Conservation (phyloP, 2,888 invertebrate species). For the Orchesellides sinensis region DNA sequence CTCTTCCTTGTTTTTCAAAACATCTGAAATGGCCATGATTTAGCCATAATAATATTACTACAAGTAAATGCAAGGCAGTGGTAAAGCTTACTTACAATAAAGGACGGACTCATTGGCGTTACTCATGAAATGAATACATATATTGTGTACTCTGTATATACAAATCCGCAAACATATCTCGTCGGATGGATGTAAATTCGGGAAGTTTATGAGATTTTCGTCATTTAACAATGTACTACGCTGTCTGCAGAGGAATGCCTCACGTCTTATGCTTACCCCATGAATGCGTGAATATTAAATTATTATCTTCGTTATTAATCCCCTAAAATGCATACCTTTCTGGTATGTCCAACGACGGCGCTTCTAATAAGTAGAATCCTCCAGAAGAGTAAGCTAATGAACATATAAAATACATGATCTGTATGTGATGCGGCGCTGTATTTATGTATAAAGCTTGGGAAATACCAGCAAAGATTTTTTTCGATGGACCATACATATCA, state of each 20-base stretch:
- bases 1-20: constrained; percentile 40
- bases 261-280: background rate
- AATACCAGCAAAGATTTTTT: background rate
- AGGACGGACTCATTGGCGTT: too few relatives aligned
- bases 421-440: background rate
- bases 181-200: background rate
- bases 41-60: constrained; percentile 10
- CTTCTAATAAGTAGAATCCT: background rate
- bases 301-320: constrained; percentile 28
- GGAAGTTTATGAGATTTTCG: background rate
- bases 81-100: too few relatives aligned
- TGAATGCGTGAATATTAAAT: constrained; percentile 21
- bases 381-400: constrained; percentile 4
- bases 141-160: too few relatives aligned
- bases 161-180: too few relatives aligned
- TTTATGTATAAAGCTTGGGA: background rate
- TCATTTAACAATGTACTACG: background rate
- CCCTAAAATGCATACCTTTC: constrained; percentile 14
- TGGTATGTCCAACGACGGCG: background rate
- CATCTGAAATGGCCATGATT: constrained; percentile 17
- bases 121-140: too few relatives aligned
- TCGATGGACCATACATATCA: background rate
- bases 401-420: background rate
- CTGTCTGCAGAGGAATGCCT: background rate
- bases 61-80: constrained; percentile 1